Base-by-base conservation (phyloP, 92 coral and sea anemone genomes). In the Porites rus region DNA sequence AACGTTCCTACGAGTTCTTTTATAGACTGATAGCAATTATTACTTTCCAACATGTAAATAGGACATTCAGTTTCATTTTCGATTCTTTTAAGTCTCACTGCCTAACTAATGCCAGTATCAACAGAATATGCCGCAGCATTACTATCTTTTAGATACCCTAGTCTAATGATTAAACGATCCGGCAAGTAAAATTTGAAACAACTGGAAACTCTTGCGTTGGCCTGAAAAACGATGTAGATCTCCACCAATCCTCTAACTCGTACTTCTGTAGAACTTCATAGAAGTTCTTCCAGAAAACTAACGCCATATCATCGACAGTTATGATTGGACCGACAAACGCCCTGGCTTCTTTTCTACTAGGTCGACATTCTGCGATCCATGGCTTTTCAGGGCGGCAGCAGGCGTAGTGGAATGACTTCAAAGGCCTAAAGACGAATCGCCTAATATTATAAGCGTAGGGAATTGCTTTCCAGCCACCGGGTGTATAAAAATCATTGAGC, bases 271-370 rank as follows among this genome's bases (percentile, higher is more conserved):
- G 59, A 25, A 92, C 87, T 16, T 92, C 90, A 79, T 96, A 96
- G 73, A 96, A 91, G n/a, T 65, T 76, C 81, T 89, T 94, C 98
- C 98, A 96, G 91, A 92, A 96, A 7, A 96, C 31, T 0, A 90
- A 56, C 10, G 86, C 76, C 84, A 91, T 78, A 51, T 97, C 96
- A 38, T 82, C 75, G 14, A 86, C 53, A 59, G 74, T 58, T 13
- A 79, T 66, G 21, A 93, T 80, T 24, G 95, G 96, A 20, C 90
- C 85, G 50, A 82, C 74, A 80, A 79, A 96, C 17, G 79, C 77
- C 16, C 68, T 77, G 54, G 96, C 98, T 78, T 96, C 99, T 50
- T 72, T 67, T 58, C 96, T 81, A 70, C 98, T 93, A 11, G 98
- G 92, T 8, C 61, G 61, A 56, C 61, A 56, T 14, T 56, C 61